Conservation (phyloP, 35 echinoderm and acorn worm species). For the Eucidaris tribuloides region DNA sequence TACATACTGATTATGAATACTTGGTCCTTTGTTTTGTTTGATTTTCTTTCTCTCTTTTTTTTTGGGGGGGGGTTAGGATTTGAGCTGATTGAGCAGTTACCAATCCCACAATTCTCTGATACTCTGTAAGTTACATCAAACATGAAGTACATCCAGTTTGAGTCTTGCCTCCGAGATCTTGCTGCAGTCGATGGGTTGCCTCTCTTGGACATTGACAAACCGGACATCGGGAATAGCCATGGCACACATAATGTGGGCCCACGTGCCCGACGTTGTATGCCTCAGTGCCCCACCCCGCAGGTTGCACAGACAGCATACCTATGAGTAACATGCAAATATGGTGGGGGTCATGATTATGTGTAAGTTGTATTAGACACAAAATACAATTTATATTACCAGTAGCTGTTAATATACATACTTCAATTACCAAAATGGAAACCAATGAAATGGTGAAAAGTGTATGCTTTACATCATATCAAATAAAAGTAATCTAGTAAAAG, state of each 20-base stretch:
- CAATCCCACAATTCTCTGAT: no score
- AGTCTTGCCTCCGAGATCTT: slow-evolving; percentile 79
- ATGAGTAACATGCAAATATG: not conserved
- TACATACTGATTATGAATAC: no score
- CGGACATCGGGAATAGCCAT: slow-evolving; percentile 88
- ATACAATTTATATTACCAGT: not conserved
- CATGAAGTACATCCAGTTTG: slow-evolving; percentile 77
- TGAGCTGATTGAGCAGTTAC: no score
- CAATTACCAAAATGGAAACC: not conserved
- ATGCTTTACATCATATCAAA: not conserved
- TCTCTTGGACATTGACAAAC: slow-evolving; percentile 67
- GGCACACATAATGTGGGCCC: slow-evolving; percentile 98
- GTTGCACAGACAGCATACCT: slow-evolving; percentile 93
- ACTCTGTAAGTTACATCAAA: no score
- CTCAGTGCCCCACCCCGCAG: slow-evolving; percentile 89
- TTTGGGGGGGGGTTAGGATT: no score
- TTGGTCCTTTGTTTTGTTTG: no score
- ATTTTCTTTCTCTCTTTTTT: no score
- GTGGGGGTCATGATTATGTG: not conserved
- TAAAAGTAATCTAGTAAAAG: not conserved
- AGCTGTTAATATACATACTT: not conserved
- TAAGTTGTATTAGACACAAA: not conserved
- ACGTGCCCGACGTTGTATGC: slow-evolving; percentile 63
- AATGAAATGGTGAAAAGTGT: not conserved
- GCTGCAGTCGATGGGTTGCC: slow-evolving; percentile 74